Evolutionary conservation across 2,888 invertebrate genomes (phyloP).

Genomic region (Pseudococcus jackbeardsleyi): DNA sequence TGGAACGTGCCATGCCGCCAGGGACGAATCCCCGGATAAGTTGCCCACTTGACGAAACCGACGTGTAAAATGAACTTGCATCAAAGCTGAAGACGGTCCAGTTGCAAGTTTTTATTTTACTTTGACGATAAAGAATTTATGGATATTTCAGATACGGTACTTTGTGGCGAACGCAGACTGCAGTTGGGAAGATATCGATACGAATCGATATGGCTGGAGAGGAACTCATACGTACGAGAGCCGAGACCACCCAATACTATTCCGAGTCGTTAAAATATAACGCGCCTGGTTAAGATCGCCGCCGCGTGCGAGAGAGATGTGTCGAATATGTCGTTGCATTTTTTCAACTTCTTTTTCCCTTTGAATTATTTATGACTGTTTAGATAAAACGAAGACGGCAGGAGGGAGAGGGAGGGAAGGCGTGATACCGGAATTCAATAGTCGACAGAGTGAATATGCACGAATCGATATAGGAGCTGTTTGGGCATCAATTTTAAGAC

Average conservation of each 20-base stretch:
- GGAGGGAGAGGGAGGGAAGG: neutral
- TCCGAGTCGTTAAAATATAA: neutral
- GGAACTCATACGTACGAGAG: neutral
- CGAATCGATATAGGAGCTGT: neutral
- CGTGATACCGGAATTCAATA: neutral
- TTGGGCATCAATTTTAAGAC: neutral
- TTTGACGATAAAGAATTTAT: neutral
- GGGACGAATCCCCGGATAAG: neutral
- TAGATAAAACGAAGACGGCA: neutral
- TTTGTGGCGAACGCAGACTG: neutral
- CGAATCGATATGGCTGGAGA: neutral
- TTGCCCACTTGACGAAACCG: neutral
- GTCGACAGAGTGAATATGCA: neutral
- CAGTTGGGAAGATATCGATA: neutral
- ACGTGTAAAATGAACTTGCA: too few relatives aligned
- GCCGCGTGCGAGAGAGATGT: neutral
- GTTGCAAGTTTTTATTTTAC: neutral
- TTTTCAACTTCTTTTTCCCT: neutral
- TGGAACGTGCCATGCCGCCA: neutral
- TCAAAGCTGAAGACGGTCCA: neutral
- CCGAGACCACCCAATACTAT: slow-evolving; percentile 10
- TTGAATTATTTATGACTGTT: slow-evolving; percentile 8
- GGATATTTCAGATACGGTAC: neutral
- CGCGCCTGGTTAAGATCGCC: neutral
- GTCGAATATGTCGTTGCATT: neutral